Evolutionary conservation across 2,113 vertebrate species (phyloP), one percentile per base, ranked within the genome.

Genomic region (Tragulus kanchil): DNA sequence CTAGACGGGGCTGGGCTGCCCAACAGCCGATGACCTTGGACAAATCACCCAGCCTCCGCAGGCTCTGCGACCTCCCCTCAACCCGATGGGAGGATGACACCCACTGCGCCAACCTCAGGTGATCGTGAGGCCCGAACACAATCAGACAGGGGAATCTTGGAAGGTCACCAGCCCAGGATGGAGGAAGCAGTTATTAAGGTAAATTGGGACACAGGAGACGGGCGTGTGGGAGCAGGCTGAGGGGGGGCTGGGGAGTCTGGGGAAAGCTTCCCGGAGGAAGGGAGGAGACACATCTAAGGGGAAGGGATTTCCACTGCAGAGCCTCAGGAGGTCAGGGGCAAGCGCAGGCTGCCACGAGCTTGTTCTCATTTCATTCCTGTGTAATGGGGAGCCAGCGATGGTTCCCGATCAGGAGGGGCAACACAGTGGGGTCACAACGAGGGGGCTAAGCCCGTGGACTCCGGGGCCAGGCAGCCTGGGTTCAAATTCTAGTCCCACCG

Each of bases 381-480:
- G 45, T 5, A 14, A 9, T 0, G 21, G 71, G 89, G 58, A 67
- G 7, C 75, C 52, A 13, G n/a, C 0, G 1, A 50, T 12, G 11
- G 52, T 6, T 87, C 81, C 86, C n/a, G 77, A 50, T 3, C 7
- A 8, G 28, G 31, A 59, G 61, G 23, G 25, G 23, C 4, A 3
- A 6, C n/a, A 15, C 0, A 0, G 15, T 13, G 31, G 31, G 69
- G 42, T 26, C 0, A 1, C 0, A 31, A 21, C 0, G 3, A 93
- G 45, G 52, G 6, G 31, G 45, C 15, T 3, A 6, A 71, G 71
- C 56, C 69, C 13, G 26, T 12, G 62, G 67, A 13, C 5, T 17
- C 56, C 1, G 26, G 56, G 31, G 54, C 14, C 56, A 12, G 59
- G 8, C 8, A 4, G 7, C 31, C 71, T 13, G 19, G 73, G 78